Evolutionary conservation across 2,113 vertebrate species (phyloP), one percentile per base, ranked within the genome.

Genomic region (Sinocyclocheilus rhinocerous): DNA sequence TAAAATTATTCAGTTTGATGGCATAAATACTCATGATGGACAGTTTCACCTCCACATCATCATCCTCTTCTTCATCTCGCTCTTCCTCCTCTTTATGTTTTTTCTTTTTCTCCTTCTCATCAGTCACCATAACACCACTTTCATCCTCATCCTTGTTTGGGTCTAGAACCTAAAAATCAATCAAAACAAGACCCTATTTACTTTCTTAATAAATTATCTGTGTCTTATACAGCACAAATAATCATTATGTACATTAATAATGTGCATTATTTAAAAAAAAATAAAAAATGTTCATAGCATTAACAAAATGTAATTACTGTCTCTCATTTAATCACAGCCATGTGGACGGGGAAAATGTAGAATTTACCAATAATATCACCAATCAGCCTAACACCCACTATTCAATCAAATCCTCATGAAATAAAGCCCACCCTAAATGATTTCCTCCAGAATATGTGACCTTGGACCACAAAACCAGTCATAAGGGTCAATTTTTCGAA

Each of bases 141-240:
- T 97, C 96, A 84, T 96, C 97, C 1, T 97, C 96, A 55, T 97
- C 96, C 76, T 93, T 92, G 67, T 95, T 94, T 0, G 97, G 96
- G 83, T 97, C 96, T 61, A 99, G 92, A 86, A 99, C 97, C 98
- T 99, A 69, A 52, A 45, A 76, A n/a, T 2, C 6, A 57, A 13
- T 45, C 12, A 22, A 75, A 45, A 75, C 20, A 15, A 33, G 36
- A n/a, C 42, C 18, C 4, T 22, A n/a, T 75, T 45, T 10, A 18
- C 29, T 72, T 20, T 7, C 15, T 36, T 18, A 29, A 69, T 24
- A 13, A 26, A 65, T 36, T 0, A 13, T 29, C n/a, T 1, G 12
- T 0, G 8, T 63, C 4, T 36, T 36, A 1, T 24, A n/a, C 3
- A 11, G n/a, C 59, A 24, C 2, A 10, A 4, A 24, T 12, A 61